Conservation (phyloP, 2,888 invertebrate species). For the Hanleya hanleyi region DNA sequence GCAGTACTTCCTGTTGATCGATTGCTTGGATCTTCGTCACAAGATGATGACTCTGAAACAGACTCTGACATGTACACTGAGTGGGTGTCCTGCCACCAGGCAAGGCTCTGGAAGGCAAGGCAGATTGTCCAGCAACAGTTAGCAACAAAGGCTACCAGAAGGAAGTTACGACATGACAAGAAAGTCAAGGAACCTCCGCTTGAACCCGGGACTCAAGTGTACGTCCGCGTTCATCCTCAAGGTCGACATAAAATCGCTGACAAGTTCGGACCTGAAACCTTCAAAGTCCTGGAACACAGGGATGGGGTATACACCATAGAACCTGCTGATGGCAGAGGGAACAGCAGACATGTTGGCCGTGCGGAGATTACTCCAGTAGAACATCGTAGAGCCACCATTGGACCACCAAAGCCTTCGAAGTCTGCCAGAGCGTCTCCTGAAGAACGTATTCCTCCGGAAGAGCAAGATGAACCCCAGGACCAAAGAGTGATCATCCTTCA, state of each 20-base stretch:
- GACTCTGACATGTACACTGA: not conserved
- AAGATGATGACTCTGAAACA: not conserved
- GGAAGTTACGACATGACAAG: not conserved
- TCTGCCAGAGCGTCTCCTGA: no score
- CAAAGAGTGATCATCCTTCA: no score
- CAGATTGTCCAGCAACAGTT: not conserved
- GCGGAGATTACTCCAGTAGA: not conserved
- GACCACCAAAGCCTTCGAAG: no score
- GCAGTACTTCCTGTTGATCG: not conserved
- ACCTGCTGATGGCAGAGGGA: not conserved
- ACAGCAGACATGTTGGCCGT: not conserved
- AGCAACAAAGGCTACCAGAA: not conserved
- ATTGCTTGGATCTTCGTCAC: not conserved
- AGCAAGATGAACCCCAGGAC: no score
- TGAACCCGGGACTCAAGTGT: not conserved
- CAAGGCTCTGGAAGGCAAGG: not conserved
- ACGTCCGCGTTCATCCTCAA: not conserved
- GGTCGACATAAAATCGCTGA: conserved; percentile 1
- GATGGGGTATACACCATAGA: not conserved
- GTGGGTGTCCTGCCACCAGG: not conserved
- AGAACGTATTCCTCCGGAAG: no score
- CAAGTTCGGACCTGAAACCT: no score
- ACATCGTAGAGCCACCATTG: no score
- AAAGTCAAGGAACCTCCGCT: not conserved
- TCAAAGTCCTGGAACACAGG: not conserved